Evolutionary conservation across 2,113 vertebrate species (phyloP).

Genomic region (Lucifuga dentata): DNA sequence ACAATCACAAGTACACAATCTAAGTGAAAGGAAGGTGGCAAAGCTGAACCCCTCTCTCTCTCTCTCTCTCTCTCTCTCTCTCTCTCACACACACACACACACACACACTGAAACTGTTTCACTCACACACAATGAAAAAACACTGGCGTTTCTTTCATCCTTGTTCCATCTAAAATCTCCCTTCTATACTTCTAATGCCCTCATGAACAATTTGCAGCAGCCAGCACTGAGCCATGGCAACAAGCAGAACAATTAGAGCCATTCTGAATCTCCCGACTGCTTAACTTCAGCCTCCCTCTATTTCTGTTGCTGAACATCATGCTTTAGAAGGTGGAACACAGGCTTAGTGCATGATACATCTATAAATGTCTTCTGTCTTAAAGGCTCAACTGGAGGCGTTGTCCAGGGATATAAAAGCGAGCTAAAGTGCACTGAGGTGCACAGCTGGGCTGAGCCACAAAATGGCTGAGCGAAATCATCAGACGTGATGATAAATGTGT

Average conservation of each 20-base stretch:
- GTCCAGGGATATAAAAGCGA: conserved; percentile 51
- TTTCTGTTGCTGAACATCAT: conserved; percentile 45
- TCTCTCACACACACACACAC: no score
- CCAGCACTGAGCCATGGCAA: conserved; percentile 11
- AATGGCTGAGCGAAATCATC: neutral
- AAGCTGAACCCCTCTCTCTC: neutral
- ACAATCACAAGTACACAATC: conserved; percentile 51
- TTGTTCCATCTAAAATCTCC: neutral
- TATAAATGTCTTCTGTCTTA: conserved; percentile 61
- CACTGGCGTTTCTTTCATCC: neutral
- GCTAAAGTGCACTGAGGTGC: conserved; percentile 25
- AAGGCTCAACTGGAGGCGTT: conserved; percentile 63
- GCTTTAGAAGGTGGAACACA: conserved; percentile 55
- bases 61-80: no score
- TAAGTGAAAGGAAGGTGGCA: conserved; percentile 47
- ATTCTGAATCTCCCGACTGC: conserved; percentile 48
- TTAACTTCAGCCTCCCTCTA: conserved; percentile 31
- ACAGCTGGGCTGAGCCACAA: conserved; percentile 27
- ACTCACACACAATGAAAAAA: neutral
- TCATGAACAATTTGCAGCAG: conserved; percentile 16
- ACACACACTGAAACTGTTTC: no score
- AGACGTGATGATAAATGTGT: conserved; percentile 16
- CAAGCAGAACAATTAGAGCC: conserved; percentile 56
- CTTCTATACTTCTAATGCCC: conserved; percentile 4
- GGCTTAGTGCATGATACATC: conserved; percentile 58